Conservation (phyloP, 2,113 vertebrate genomes). For the Menidia beryllina region DNA sequence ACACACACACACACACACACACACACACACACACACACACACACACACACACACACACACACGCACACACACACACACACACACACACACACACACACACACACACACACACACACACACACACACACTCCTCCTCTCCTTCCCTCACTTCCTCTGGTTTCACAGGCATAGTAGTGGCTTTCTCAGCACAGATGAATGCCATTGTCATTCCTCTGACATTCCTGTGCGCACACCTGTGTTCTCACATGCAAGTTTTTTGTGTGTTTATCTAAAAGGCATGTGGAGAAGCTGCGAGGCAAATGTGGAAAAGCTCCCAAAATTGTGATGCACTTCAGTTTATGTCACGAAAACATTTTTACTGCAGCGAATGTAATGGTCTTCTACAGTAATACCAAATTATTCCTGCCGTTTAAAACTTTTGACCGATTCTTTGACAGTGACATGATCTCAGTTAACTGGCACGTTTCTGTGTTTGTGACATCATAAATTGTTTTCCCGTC, state of each 20-base stretch:
- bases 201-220: conserved; percentile 68
- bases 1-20: conserved; percentile 54
- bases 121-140: conserved; percentile 54
- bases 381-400: background rate
- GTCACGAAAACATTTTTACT: background rate
- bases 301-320: conserved; percentile 2
- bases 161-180: conserved; percentile 52
- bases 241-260: conserved; percentile 35
- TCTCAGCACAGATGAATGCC: conserved; percentile 61
- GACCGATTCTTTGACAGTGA: conserved; percentile 1
- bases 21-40: conserved; percentile 56
- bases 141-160: conserved; percentile 57
- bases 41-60: conserved; percentile 54
- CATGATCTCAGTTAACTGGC: background rate
- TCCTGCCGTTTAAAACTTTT: conserved; percentile 35
- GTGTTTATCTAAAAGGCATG: conserved; percentile 32
- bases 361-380: background rate
- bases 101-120: conserved; percentile 55
- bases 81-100: conserved; percentile 55
- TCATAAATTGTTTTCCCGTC: background rate
- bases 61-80: conserved; percentile 57
- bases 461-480: background rate
- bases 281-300: background rate
- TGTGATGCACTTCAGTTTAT: background rate
- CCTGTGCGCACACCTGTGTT: conserved; percentile 32